Percentiles rank a stretch among this genome's conserved stretches.
Evolutionary conservation across 2,113 vertebrate genomes (phyloP).

Genomic region (Boleophthalmus pectinirostris): DNA sequence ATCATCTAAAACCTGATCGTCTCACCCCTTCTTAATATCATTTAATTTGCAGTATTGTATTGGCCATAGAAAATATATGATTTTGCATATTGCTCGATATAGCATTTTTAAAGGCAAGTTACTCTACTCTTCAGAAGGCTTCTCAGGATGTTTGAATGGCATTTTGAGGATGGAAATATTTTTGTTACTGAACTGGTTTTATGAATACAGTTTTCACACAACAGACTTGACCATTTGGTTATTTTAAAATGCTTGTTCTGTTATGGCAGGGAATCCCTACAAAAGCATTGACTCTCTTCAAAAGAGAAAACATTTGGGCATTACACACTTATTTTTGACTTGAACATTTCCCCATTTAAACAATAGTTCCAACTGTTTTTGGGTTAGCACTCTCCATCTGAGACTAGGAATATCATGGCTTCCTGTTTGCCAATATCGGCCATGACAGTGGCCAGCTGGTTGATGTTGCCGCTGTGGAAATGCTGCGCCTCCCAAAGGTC

Average conservation of each 20-base stretch:
- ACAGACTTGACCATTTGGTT: slow-evolving; percentile 36
- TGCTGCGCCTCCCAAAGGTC: slow-evolving; percentile 98
- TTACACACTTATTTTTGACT: slow-evolving; percentile 22
- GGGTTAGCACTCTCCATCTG: slow-evolving; percentile 94
- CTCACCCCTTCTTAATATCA: slow-evolving; percentile 1
- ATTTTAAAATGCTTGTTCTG: slow-evolving; percentile 23
- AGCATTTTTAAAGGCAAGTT: slow-evolving; percentile 46
- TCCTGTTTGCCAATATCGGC: slow-evolving; percentile 97
- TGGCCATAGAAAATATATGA: slow-evolving; percentile 23
- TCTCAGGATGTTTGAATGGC: slow-evolving; percentile 7
- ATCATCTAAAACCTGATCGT: slow-evolving; percentile 34
- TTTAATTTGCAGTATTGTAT: slow-evolving; percentile 34
- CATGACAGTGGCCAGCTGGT: slow-evolving; percentile 93
- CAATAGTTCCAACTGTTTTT: slow-evolving; percentile 30
- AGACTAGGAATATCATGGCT: slow-evolving; percentile 92
- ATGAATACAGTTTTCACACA: slow-evolving; percentile 26
- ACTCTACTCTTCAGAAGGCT: slow-evolving; percentile 20
- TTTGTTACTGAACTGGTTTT: slow-evolving; percentile 19
- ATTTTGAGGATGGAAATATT: neutral
- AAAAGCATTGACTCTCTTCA: slow-evolving; percentile 32
- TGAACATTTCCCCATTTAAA: slow-evolving; percentile 23
- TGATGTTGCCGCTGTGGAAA: slow-evolving; percentile 97
- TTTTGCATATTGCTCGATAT: slow-evolving; percentile 71
- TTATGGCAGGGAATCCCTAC: slow-evolving; percentile 28
- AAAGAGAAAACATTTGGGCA: slow-evolving; percentile 34